A percentile compares a stretch with the other conserved stretches of the same genome.
Conservation (phyloP, 2,797 vertebrate species). For the Melanotaenia nigrans region DNA sequence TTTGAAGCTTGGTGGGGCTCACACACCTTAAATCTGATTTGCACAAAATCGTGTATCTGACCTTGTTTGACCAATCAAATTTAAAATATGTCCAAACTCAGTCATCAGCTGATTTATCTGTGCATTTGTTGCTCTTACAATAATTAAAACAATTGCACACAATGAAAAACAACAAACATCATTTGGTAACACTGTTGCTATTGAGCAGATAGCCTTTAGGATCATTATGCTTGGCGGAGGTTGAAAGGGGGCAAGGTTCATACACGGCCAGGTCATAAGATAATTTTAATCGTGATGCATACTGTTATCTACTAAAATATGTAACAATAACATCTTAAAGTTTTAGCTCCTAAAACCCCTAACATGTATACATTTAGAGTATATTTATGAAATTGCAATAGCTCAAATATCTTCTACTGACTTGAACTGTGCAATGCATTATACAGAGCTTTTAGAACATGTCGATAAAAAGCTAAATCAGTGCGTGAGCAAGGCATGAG, state of each 20-base stretch:
- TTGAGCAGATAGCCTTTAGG: too few species aligned
- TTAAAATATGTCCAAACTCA: too few species aligned
- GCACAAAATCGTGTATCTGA: too few species aligned
- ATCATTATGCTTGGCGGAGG: neutral
- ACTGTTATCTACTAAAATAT: neutral
- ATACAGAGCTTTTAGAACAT: conserved; percentile 7
- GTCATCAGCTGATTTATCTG: too few species aligned
- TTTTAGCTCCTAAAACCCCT: neutral
- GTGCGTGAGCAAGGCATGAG: conserved; percentile 33
- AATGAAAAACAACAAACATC: too few species aligned
- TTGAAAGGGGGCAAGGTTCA: neutral
- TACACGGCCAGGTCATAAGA: neutral
- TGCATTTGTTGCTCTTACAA: too few species aligned
- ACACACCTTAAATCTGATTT: too few species aligned
- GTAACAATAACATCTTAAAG: neutral
- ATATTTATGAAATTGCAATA: neutral
- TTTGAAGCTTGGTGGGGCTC: too few species aligned
- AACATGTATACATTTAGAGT: too few species aligned
- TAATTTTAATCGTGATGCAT: neutral
- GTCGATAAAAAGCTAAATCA: neutral
- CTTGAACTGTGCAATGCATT: neutral
- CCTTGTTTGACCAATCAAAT: too few species aligned
- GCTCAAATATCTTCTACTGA: neutral
- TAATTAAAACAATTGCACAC: too few species aligned
- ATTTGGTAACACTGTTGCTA: too few species aligned